These are phyloP conservation scores for Heterotis niloticus DNA, from an alignment of 2,113 vertebrate genomes.

Conservation along the genomic window DNA sequence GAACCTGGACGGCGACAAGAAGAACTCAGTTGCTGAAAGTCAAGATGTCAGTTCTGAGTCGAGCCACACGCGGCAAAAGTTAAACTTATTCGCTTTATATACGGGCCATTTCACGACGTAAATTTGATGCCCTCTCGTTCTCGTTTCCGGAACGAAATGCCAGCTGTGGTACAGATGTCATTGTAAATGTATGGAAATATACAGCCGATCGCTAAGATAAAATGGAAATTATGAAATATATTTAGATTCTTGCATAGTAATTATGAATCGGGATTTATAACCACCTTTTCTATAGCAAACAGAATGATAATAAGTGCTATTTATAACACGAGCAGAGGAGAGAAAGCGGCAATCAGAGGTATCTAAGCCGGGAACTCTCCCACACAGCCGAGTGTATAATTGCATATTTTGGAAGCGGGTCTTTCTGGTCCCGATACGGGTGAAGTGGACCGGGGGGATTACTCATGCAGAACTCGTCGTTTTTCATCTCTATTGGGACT, in stretches of 20 bases:
- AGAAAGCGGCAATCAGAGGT: neutral
- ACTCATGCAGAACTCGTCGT: conserved; percentile 30
- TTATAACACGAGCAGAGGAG: conserved; percentile 28
- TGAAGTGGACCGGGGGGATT: conserved; percentile 44
- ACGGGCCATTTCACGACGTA: too few species aligned
- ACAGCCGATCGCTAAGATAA: too few species aligned
- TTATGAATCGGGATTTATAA: neutral
- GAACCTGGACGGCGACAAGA: too few species aligned
- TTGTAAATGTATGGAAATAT: too few species aligned
- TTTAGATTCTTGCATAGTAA: neutral
- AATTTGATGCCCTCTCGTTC: too few species aligned
- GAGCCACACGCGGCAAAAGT: too few species aligned
- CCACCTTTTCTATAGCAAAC: conserved; percentile 10
- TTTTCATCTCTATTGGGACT: conserved; percentile 30
- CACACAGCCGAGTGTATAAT: conserved; percentile 28
- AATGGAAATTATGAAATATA: too few species aligned
- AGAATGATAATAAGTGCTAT: conserved; percentile 23
- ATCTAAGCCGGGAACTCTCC: conserved; percentile 21
- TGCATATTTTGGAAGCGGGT: conserved; percentile 41
- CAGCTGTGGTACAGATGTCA: too few species aligned
- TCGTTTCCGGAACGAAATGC: too few species aligned
- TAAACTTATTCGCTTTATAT: too few species aligned
- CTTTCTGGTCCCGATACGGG: conserved; percentile 43
- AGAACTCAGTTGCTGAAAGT: too few species aligned
- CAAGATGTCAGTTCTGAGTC: too few species aligned